Conservation (phyloP, 2,113 vertebrate genomes). For the Antigone vipio region DNA sequence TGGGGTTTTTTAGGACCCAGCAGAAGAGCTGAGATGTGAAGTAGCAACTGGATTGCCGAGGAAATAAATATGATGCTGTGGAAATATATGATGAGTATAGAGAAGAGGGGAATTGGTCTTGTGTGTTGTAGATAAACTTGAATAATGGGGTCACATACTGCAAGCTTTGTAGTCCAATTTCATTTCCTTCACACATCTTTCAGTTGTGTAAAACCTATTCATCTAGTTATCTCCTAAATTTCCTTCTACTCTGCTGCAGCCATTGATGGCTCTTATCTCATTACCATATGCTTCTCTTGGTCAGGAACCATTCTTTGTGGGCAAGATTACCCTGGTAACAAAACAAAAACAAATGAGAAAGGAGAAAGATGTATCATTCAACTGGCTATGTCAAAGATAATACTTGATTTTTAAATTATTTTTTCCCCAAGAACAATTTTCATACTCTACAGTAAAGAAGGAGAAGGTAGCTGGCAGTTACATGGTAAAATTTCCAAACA, state of each 20-base stretch:
- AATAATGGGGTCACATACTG: neutral
- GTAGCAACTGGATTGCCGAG: neutral
- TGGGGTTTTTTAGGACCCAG: neutral
- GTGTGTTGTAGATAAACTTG: neutral
- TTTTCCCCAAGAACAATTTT: neutral
- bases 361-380: neutral
- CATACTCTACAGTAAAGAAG: neutral
- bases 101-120: neutral
- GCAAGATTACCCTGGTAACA: neutral
- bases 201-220: neutral
- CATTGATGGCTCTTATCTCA: neutral
- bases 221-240: neutral
- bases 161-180: neutral
- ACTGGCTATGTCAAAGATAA: neutral
- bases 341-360: neutral
- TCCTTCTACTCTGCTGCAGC: neutral
- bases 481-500: neutral
- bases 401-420: neutral
- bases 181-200: neutral
- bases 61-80: neutral
- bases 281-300: neutral
- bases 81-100: neutral
- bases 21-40: neutral
- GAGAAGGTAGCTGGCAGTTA: neutral
- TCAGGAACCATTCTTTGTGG: neutral